Percentiles rank a stretch among this genome's conserved stretches.
Evolutionary conservation across 2,113 vertebrate genomes (phyloP).

Genomic region (Macrotis lagotis): DNA sequence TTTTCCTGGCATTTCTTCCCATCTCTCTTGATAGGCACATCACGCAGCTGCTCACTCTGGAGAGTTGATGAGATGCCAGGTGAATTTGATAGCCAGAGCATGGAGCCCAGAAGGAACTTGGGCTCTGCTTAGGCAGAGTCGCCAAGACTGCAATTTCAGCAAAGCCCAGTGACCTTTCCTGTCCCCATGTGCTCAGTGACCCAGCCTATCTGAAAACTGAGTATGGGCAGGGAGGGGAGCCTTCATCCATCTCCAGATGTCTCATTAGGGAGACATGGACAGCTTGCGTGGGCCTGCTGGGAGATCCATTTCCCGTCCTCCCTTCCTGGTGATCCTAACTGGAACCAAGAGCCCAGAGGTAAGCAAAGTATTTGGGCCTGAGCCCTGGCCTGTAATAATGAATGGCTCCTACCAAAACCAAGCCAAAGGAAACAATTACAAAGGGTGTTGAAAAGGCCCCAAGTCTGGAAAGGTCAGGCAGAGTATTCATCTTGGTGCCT

Average conservation of each 20-base stretch:
- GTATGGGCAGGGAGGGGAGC: not conserved
- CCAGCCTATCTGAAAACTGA: not conserved
- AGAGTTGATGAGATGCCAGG: not conserved
- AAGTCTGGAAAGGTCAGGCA: slow-evolving; percentile 64
- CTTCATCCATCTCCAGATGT: not conserved
- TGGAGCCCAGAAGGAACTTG: not conserved
- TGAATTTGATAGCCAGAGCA: slow-evolving; percentile 5
- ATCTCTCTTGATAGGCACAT: not conserved
- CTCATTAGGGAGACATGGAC: not conserved
- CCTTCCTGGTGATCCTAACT: not conserved
- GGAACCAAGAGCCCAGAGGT: not conserved
- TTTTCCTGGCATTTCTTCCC: not conserved
- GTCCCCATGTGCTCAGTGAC: not conserved
- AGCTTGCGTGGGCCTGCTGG: not conserved
- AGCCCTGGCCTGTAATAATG: not conserved
- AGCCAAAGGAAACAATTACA: slow-evolving; percentile 63
- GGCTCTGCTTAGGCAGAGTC: not conserved
- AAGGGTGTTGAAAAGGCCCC: slow-evolving; percentile 56
- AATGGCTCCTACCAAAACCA: slow-evolving; percentile 52
- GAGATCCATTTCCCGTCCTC: not conserved
- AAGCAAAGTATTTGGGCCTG: not conserved
- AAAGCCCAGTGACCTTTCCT: slow-evolving; percentile 3
- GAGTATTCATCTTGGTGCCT: slow-evolving; percentile 56
- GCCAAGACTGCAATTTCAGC: not conserved
- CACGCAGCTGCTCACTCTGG: not conserved